A percentile compares a stretch with the other conserved stretches of the same genome.
Evolutionary conservation across 2,113 vertebrate genomes (phyloP).

Genomic region (Mohoua ochrocephala): DNA sequence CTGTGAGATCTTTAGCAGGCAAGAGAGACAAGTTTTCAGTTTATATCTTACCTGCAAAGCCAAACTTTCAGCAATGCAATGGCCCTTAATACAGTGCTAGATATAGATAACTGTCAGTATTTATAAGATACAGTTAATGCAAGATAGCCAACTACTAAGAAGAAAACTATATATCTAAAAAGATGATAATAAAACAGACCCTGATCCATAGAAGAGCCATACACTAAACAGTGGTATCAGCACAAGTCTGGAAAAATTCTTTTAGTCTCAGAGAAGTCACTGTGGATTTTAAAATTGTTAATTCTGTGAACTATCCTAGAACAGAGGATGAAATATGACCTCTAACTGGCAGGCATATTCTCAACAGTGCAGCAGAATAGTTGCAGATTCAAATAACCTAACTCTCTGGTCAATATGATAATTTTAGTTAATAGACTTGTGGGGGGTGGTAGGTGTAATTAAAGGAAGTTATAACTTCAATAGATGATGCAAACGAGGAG

Average conservation of each 20-base stretch:
- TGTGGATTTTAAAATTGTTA: background rate
- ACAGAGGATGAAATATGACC: background rate
- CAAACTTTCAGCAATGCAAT: background rate
- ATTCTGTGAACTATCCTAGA: background rate
- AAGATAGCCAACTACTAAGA: background rate
- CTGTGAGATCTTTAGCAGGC: background rate
- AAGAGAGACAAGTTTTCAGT: background rate
- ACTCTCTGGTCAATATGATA: background rate
- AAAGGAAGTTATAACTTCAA: background rate
- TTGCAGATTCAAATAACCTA: background rate
- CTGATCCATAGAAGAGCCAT: background rate
- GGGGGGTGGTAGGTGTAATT: background rate
- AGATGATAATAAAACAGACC: background rate
- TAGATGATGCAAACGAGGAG: background rate
- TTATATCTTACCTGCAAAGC: background rate
- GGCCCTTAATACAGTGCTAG: background rate
- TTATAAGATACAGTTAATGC: background rate
- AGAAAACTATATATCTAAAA: background rate
- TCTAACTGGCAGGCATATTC: background rate
- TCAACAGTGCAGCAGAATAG: background rate
- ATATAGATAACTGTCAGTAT: background rate
- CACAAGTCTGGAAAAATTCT: background rate
- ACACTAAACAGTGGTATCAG: background rate
- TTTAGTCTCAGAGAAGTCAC: background rate
- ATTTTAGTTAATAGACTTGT: background rate